Evolutionary conservation across 1,140 invertebrate species (phyloP).

Genomic region (Heliconius eleuchia): DNA sequence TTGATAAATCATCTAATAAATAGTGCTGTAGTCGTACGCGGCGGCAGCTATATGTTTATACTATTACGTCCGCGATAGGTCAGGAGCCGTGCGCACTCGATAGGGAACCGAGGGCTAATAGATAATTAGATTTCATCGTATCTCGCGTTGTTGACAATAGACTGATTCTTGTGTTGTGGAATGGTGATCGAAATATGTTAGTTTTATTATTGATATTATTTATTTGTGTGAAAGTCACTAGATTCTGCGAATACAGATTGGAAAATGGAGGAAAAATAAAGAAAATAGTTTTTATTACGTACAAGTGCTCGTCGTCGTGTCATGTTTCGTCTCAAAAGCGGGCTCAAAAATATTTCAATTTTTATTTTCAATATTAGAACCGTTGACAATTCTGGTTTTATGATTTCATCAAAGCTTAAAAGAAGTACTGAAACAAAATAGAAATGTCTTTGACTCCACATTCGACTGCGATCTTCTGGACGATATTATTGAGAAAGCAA

Average conservation of each 20-base stretch:
- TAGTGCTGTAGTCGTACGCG: neutral
- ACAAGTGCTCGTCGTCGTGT: no score
- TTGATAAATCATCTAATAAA: neutral
- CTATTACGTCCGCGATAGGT: constrained; percentile 23
- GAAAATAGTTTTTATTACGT: no score
- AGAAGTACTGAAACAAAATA: constrained; percentile 8
- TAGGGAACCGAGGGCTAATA: constrained; percentile 40
- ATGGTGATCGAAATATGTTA: neutral
- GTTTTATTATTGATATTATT: neutral
- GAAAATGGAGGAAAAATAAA: no score
- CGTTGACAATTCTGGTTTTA: neutral
- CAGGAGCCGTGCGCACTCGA: constrained; percentile 37
- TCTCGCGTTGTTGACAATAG: constrained; percentile 45
- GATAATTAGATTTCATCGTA: constrained; percentile 44
- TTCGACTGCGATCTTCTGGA: constrained; percentile 10
- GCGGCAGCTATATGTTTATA: neutral
- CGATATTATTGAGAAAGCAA: constrained; percentile 27
- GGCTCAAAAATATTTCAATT: neutral
- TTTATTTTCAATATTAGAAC: neutral
- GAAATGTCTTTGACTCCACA: neutral
- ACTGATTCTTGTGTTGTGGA: constrained; percentile 33
- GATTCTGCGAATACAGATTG: neutral
- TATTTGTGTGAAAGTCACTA: neutral
- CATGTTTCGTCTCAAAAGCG: neutral
- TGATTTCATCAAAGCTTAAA: neutral